These are phyloP conservation scores for Ceratina japonica DNA, from an alignment of 1,140 invertebrate species.

Conservation along the genomic window DNA sequence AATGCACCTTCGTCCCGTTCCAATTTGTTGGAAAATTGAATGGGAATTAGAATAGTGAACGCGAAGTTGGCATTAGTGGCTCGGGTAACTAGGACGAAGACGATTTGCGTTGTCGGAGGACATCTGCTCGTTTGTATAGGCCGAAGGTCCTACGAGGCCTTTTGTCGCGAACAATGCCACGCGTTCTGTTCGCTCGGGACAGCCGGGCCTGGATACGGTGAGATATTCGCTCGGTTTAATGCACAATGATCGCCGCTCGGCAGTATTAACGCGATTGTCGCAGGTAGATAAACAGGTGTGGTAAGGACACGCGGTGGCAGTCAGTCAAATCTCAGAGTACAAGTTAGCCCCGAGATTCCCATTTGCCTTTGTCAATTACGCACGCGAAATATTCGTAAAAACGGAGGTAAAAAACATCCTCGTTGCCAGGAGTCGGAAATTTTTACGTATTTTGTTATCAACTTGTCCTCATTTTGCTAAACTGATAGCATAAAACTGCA, in stretches of 20 bases:
- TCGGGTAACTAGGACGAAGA: slow-evolving; percentile 51
- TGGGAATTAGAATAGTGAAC: slow-evolving; percentile 1
- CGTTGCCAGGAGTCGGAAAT: background rate
- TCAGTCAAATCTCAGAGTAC: slow-evolving; percentile 1
- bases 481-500: no score
- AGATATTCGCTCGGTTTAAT: slow-evolving; percentile 37
- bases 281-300: slow-evolving; percentile 31
- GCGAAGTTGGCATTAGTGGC: slow-evolving; percentile 4
- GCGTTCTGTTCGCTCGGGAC: slow-evolving; percentile 25
- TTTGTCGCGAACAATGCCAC: slow-evolving; percentile 47
- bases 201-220: background rate
- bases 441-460: background rate
- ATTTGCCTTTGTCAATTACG: slow-evolving; percentile 3
- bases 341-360: slow-evolving; percentile 2
- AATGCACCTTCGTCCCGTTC: no score
- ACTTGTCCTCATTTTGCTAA: no score
- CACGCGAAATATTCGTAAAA: background rate
- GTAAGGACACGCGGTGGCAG: background rate
- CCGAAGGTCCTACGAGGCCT: slow-evolving; percentile 51
- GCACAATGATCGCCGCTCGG: slow-evolving; percentile 24
- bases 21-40: background rate
- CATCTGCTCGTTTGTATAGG: slow-evolving; percentile 45
- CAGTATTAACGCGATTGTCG: slow-evolving; percentile 41
- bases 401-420: background rate
- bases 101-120: slow-evolving; percentile 47